Conservation (phyloP, 2,888 invertebrate species). For the Melanophora roralis region DNA sequence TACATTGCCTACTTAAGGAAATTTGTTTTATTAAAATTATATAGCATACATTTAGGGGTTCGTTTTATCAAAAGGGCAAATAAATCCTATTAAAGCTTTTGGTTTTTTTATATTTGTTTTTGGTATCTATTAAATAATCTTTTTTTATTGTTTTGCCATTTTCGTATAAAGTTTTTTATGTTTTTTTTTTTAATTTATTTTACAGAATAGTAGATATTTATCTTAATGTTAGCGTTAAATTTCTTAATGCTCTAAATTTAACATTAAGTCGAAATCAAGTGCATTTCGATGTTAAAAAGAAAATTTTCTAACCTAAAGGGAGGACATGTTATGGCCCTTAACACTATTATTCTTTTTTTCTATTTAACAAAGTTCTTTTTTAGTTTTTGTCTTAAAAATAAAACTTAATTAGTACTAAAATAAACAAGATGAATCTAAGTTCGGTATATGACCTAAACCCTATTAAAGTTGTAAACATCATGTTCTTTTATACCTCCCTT, state of each 20-base stretch:
- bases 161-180: neutral
- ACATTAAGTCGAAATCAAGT: conserved; percentile 6
- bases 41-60: neutral
- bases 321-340: neutral
- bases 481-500: neutral
- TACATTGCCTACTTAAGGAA: conserved; percentile 15
- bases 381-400: neutral
- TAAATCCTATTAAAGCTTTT: neutral
- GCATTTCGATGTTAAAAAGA: neutral
- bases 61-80: neutral
- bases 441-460: conserved; percentile 2
- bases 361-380: neutral
- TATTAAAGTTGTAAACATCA: neutral
- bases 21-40: conserved; percentile 18
- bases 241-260: conserved; percentile 11
- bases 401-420: neutral
- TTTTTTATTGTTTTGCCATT: conserved; percentile 37
- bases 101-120: neutral
- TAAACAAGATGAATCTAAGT: neutral
- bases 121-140: conserved; percentile 24
- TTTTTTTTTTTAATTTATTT: neutral
- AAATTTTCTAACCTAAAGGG: neutral
- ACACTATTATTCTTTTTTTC: neutral
- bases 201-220: conserved; percentile 25
- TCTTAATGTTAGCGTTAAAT: conserved; percentile 41